Base-by-base conservation (phyloP, 2,797 vertebrate species). In the Neosilurus mollespiculum region DNA sequence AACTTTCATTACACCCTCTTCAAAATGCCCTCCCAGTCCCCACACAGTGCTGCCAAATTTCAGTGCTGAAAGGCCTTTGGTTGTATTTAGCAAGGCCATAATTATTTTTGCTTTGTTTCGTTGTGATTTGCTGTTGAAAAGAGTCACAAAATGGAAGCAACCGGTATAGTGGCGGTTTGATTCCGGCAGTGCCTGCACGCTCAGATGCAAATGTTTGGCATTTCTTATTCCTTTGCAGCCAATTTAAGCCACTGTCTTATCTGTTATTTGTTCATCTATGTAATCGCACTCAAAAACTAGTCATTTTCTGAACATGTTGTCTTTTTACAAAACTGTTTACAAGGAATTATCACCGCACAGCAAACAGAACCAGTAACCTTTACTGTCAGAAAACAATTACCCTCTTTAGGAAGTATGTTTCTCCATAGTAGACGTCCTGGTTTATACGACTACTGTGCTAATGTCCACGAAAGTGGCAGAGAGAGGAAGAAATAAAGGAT, bases 1-100 rank as follows among this genome's bases (percentile, higher is more conserved):
- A 91, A 91, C 90, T 90, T 91, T 92, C 87, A 92, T 91, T 89
- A 90, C 86, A 87, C 80, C 90, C 90, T 87, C 84, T 89, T 90
- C 88, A 90, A 92, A 92, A 92, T 88, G 83, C 78, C 89, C 83
- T 86, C 76, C n/a, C 69, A 86, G 84, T 88, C 83, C 84, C 82
- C 64, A 69, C 84, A 86, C 72, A 73, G 20, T 78, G 49, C 72
- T 87, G 90, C 88, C 88, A 91, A 87, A 86, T 88, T 87, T 87
- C 85, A 69, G 51, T n/a, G 78, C 71, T 86, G 67, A 86, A 91
- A 89, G 87, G 87, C 86, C 86, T 83, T 84, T 9, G 78, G 49
- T 79, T 82, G 34, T 85, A 15, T 87, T 81, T 80, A 77, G 76
- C 11, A 43, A 82, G 84, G 85, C 85, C 69, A 69, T 86, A 84